Evolutionary conservation across 2,113 vertebrate species (phyloP), one percentile per base, ranked within the genome.

Genomic region (Eptesicus fuscus): DNA sequence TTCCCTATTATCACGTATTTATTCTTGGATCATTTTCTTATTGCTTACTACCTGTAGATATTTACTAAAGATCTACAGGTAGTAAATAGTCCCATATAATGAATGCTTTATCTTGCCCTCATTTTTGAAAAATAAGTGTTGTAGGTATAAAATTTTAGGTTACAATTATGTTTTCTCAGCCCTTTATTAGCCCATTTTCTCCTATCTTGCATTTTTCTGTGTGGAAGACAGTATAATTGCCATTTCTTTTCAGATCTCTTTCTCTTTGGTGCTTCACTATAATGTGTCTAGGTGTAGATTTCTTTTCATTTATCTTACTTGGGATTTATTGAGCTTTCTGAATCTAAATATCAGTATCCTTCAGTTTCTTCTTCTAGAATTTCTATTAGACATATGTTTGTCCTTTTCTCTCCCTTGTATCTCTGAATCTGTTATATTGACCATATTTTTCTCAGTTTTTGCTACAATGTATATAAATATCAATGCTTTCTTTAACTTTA

Each of bases 61-160:
- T 11, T 61, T 61, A 61, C 25, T 61, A 51, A 77, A 86, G 20
- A 37, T 37, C 47, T 90, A 1, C 23, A 61, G n/a, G 18, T n/a
- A 37, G 37, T 69, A 69, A 73, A 59, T 49, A 17, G 59, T 18
- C 4, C 47, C n/a, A 59, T 44, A 71, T 20, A 42, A 23, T 40
- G 30, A 76, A 83, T 73, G 40, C 40, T 73, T 42, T 56, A 86
- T 59, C 0, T n/a, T 71, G 37, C 8, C 18, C n/a, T 87, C 53
- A 82, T 70, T 95, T 92, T 80, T 56, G 30, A 85, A 93, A 91
- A 88, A 51, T 14, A 82, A 35, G 4, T 70, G 35, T 63, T 80
- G 25, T 70, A 53, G 23, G 40, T 76, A 83, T 44, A 74, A 73
- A 65, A 74, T 77, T 88, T 73, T 83, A 86, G 6, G 7, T 74